Evolutionary conservation across 2,888 invertebrate genomes (phyloP), one percentile per base, ranked within the genome.

Genomic region (Tyria jacobaeae): DNA sequence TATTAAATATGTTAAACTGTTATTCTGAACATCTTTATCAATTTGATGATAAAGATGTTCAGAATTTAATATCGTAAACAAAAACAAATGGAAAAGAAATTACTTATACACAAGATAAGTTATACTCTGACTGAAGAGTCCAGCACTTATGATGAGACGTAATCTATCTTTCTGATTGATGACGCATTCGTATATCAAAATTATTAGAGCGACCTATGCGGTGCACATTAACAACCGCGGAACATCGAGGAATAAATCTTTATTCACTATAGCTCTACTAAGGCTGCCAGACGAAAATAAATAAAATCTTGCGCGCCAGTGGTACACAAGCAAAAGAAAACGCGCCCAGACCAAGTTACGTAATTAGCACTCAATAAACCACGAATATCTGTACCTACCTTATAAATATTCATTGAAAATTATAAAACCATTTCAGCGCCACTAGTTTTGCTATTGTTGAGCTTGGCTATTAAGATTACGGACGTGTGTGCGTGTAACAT

Each of bases 391-490:
- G 34, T 21, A 14, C n/a, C 10, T 37, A 53, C n/a, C 10, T 37
- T 39, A 7, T 56, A 64, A 37, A 15, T 34, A 51, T 17, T 15
- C 51, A 15, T 44, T 77, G 78, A 76, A 79, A 60, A 64, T 53
- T 64, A 65, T 55, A 81, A 80, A 79, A 88, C 87, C 84, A 86
- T 88, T 89, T 85, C 75, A 83, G 83, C 82, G 78, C 73, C 76
- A 79, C 78, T 83, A 85, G 86, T 88, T 89, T 89, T 78, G 85
- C 85, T 80, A 84, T 84, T 85, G 86, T 88, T 87, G 84, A 85
- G 74, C 79, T 72, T 78, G 73, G 68, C 71, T 59, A 82, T 84
- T 85, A 83, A 83, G 84, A 88, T 85, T 79, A 84, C 76, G 73
- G 78, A 80, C 80, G 82, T 81, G 84, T 81, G 84, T 69, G 81